Base-by-base conservation (phyloP, 1,140 invertebrate genomes). In the Bombus vancouverensis region DNA sequence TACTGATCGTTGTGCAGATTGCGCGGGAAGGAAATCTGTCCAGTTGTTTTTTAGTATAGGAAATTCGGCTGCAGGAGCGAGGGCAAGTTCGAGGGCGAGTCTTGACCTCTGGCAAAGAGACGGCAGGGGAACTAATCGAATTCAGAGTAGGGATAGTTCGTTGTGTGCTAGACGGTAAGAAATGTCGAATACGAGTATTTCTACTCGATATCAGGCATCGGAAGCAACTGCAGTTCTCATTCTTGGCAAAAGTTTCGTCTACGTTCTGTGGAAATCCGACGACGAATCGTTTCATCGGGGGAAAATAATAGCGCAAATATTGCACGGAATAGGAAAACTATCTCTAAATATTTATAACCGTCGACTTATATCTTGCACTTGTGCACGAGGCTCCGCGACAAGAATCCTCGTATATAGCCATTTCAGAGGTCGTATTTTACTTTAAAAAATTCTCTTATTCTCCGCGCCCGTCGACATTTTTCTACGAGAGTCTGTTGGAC, bases 41-140 rank as follows among this genome's bases (percentile, higher is more conserved):
- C 59, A 32, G 47, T 39, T 42, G 65, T 25, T 57, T 78, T 28
- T 22, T 65, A 34, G 68, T 39, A 15, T 71, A 37, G 32, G 47
- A 15, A 15, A 65, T 73, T 34, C 44, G 53, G 83, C 47, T 53
- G 77, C 76, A 73, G 37, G 66, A 65, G 32, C n/a, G 28, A 4
- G 59, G 34, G 6, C 68, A 74, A 25, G 57, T 57, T 47, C 53
- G 68, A 37, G 77, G 13, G 18, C 13, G 77, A 62, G 25, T 34
- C 57, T 57, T 80, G 57, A 85, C 77, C 57, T 85, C 70, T 37
- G 77, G 70, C 77, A 66, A 81, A 10, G 77, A 81, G 8, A 85
- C 34, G 22, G 12, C 32, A 3, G 77, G 83, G 18, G 70, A 85
- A 12, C 83, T 73, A 44, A 22, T 72, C 39, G 77, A 65, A 22